Evolutionary conservation across 2,113 vertebrate species (phyloP).

Genomic region (Myotis lucifugus): DNA sequence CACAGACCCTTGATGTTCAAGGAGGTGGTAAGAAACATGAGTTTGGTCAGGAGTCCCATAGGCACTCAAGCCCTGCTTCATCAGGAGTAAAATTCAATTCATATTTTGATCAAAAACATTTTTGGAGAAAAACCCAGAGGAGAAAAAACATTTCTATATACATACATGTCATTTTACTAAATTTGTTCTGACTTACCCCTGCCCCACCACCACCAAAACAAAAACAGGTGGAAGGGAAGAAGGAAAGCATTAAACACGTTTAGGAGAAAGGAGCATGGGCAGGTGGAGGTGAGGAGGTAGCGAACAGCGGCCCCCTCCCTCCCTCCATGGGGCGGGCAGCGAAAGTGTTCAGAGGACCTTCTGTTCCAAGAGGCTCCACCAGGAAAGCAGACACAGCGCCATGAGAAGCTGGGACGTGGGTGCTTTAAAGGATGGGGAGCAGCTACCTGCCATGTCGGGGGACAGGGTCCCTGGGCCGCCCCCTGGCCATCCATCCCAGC

Average conservation of each 20-base stretch:
- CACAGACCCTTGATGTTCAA: not conserved
- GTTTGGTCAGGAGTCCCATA: not conserved
- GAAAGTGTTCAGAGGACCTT: not conserved
- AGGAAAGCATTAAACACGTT: not conserved
- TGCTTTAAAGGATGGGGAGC: not conserved
- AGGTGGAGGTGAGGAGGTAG: not conserved
- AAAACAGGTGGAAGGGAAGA: not conserved
- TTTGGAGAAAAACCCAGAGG: not conserved
- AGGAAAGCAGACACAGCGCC: not conserved
- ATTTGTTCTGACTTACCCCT: not conserved
- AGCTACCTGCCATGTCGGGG: not conserved
- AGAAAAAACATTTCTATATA: not conserved
- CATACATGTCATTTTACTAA: not conserved
- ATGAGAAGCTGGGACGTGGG: not conserved
- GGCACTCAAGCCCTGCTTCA: not conserved
- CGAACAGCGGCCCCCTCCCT: rapidly evolving
- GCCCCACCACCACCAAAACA: not conserved
- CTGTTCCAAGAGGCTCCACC: not conserved
- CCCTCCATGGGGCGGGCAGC: not conserved
- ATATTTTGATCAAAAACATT: not conserved
- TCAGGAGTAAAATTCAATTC: not conserved
- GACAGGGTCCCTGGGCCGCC: not conserved
- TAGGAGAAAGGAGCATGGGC: not conserved
- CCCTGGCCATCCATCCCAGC: not conserved
- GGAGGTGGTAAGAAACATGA: not conserved